Conservation (phyloP, 2,888 invertebrate species). For the Apamea anceps region DNA sequence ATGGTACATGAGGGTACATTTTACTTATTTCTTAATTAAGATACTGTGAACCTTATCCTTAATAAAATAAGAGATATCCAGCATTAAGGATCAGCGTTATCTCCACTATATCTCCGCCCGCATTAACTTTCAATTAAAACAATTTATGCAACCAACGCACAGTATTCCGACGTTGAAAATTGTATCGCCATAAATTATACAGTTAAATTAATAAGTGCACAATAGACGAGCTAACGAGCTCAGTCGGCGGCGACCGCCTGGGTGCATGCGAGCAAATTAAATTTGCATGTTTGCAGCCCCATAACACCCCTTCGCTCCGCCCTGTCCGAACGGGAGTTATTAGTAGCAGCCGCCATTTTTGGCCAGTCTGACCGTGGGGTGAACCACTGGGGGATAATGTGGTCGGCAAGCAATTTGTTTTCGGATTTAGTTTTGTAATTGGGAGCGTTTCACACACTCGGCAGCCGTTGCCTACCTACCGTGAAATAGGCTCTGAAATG, state of each 20-base stretch:
- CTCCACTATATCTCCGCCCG: constrained; percentile 73
- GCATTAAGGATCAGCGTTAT: constrained; percentile 23
- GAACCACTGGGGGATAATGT: constrained; percentile 69
- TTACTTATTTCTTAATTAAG: constrained; percentile 25
- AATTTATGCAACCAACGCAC: constrained; percentile 82
- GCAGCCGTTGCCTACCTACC: constrained; percentile 28
- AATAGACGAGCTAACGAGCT: constrained; percentile 84
- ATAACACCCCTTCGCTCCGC: constrained; percentile 76
- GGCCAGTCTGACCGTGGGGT: constrained; percentile 70
- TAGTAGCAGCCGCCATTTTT: constrained; percentile 80
- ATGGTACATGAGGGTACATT: constrained; percentile 39
- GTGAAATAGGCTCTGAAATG: constrained; percentile 33
- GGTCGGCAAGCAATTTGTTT: constrained; percentile 76
- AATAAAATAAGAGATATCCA: constrained; percentile 51
- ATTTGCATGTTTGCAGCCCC: constrained; percentile 88
- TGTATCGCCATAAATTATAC: constrained; percentile 83
- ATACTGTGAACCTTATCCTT: constrained; percentile 34
- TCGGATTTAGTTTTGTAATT: constrained; percentile 72
- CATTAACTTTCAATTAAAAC: constrained; percentile 88
- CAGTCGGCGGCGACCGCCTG: constrained; percentile 81
- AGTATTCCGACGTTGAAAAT: constrained; percentile 73
- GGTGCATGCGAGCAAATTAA: constrained; percentile 84
- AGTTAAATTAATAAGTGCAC: constrained; percentile 88
- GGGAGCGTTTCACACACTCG: constrained; percentile 63
- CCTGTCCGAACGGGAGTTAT: constrained; percentile 72